These are phyloP conservation scores for Prochilodus magdalenae DNA, from an alignment of 2,113 vertebrate genomes.

Conservation along the genomic window DNA sequence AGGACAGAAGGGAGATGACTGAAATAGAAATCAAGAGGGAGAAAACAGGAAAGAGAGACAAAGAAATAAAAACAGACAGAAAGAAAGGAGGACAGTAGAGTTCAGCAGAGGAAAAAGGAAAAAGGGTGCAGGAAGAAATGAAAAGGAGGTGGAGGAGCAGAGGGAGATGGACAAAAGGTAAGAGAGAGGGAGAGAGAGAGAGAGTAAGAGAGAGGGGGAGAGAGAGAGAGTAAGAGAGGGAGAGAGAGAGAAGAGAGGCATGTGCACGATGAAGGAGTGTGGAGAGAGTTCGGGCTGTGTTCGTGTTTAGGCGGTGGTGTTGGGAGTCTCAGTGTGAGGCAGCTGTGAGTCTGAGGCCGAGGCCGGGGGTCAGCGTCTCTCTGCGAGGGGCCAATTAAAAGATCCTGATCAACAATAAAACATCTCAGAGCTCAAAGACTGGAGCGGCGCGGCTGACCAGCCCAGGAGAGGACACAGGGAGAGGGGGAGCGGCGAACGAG, in stretches of 20 bases:
- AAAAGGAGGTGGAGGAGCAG: too few species aligned
- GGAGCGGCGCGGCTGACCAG: too few species aligned
- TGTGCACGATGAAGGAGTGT: not conserved
- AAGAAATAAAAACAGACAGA: too few species aligned
- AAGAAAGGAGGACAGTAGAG: too few species aligned
- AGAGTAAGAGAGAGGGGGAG: not conserved
- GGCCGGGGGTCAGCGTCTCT: not conserved
- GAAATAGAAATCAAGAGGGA: too few species aligned
- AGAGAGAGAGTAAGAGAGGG: not conserved
- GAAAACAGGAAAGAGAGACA: too few species aligned
- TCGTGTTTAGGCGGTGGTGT: not conserved
- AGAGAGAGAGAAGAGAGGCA: not conserved
- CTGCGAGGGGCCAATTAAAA: not conserved
- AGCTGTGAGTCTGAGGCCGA: too few species aligned
- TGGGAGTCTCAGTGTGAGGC: too few species aligned
- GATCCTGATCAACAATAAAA: not conserved
- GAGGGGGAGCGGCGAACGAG: not conserved
- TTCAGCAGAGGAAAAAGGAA: too few species aligned
- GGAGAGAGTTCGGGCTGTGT: not conserved
- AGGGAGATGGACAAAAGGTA: not conserved
- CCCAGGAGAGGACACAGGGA: not conserved
- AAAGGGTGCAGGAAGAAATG: too few species aligned
- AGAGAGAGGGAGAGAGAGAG: not conserved
- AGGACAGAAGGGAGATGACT: too few species aligned
- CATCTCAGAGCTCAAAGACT: too few species aligned